Evolutionary conservation across 1,140 invertebrate genomes (phyloP).

Genomic region (Dicyema japonicum): DNA sequence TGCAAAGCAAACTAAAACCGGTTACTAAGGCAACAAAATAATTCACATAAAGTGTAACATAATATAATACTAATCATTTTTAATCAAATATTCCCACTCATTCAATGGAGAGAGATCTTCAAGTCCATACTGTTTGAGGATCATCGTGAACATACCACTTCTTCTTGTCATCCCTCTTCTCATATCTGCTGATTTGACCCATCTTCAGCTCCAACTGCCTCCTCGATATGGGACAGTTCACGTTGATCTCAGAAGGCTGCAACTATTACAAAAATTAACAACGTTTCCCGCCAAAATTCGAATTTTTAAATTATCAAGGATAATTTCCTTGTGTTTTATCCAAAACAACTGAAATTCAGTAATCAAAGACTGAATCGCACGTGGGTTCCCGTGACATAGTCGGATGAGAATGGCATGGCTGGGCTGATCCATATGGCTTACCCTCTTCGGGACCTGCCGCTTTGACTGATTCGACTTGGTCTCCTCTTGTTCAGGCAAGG

Average conservation of each 20-base stretch:
- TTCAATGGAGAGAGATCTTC: too few species aligned
- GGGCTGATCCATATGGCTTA: too few species aligned
- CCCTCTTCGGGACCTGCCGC: too few species aligned
- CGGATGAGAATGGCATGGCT: conserved; percentile 30
- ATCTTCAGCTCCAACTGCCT: conserved; percentile 14
- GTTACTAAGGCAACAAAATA: too few species aligned
- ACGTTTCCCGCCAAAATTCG: background rate
- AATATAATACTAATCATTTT: too few species aligned
- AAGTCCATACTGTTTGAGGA: conserved; percentile 25
- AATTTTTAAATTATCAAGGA: conserved; percentile 19
- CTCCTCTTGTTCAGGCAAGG: too few species aligned
- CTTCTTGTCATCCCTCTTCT: conserved; percentile 17
- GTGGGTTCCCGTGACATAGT: conserved; percentile 31
- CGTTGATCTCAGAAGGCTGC: conserved; percentile 2
- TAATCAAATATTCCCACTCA: too few species aligned
- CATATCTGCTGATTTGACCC: conserved; percentile 25
- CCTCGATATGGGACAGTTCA: conserved; percentile 9
- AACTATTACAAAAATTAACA: background rate
- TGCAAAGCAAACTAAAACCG: too few species aligned
- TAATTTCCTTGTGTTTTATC: conserved; percentile 15
- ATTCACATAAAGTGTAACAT: too few species aligned
- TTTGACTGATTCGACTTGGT: too few species aligned
- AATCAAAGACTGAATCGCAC: conserved; percentile 26
- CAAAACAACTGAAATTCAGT: conserved; percentile 31
- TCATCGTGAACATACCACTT: conserved; percentile 33